Evolutionary conservation across 2,113 vertebrate species (phyloP).

Genomic region (Notothenia coriiceps): DNA sequence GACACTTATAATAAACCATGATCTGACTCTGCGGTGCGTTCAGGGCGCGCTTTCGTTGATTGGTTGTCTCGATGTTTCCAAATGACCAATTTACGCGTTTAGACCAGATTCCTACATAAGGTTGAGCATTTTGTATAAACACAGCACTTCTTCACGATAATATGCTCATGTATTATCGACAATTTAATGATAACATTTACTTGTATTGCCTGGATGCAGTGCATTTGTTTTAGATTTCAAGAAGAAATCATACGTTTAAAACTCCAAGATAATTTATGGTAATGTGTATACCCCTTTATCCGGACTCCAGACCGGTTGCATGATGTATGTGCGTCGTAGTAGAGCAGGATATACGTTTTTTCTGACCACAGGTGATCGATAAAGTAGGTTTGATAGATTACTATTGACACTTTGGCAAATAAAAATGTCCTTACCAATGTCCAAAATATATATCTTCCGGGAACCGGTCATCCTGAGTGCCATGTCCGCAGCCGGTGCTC

Average conservation of each 20-base stretch:
- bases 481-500: conserved; percentile 84
- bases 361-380: conserved; percentile 1
- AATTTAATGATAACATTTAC: background rate
- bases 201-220: too few species aligned
- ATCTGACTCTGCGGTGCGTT: background rate
- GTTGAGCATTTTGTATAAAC: too few species aligned
- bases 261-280: conserved; percentile 10
- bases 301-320: conserved; percentile 8
- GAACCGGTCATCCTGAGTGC: conserved; percentile 72
- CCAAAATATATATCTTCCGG: conserved; percentile 74
- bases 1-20: accelerated
- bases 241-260: background rate
- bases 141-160: background rate
- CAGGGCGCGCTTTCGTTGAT: background rate
- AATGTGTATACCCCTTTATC: conserved; percentile 21
- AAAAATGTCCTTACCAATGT: conserved; percentile 72
- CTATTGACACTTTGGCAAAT: background rate
- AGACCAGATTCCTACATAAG: accelerated
- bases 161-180: background rate
- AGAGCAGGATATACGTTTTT: conserved; percentile 19
- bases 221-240: background rate
- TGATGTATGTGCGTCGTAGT: conserved; percentile 40
- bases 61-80: too few species aligned
- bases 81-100: background rate
- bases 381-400: conserved; percentile 4